phyloP scores from a whole-genome alignment of 1,140 invertebrate species.

The Drosophila tani region DNA sequence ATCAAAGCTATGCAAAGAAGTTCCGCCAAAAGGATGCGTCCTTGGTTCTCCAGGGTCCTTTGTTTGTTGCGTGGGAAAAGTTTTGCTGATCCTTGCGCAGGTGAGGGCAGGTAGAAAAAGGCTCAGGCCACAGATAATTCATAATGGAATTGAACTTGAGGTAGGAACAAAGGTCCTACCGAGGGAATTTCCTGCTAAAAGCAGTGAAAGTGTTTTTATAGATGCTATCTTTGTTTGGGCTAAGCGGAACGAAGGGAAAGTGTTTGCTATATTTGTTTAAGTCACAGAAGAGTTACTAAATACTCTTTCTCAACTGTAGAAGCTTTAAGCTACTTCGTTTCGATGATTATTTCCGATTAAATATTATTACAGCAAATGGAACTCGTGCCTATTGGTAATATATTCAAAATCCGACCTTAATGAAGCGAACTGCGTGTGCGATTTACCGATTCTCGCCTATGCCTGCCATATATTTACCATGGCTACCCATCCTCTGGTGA shows the following conservation, averaged over 20 bases:
- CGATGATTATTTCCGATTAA: not conserved
- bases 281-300: not conserved
- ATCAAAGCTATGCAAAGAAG: slow-evolving; percentile 33
- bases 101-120: slow-evolving; percentile 21
- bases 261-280: not conserved
- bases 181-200: slow-evolving; percentile 13
- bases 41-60: slow-evolving; percentile 19
- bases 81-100: slow-evolving; percentile 16
- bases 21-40: slow-evolving; percentile 21
- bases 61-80: slow-evolving; percentile 46
- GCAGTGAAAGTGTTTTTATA: slow-evolving; percentile 18
- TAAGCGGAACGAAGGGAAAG: not conserved
- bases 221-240: not conserved
- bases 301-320: not conserved
- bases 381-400: not conserved
- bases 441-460: slow-evolving; percentile 1
- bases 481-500: not conserved
- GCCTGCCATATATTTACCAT: slow-evolving; percentile 16
- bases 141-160: slow-evolving; percentile 38
- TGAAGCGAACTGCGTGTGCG: slow-evolving; percentile 17
- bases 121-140: slow-evolving; percentile 17
- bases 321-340: not conserved
- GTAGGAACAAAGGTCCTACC: slow-evolving; percentile 16
- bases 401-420: slow-evolving; percentile 7
- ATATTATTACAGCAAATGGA: not conserved